Evolutionary conservation across 2,797 vertebrate species (phyloP).

Genomic region (Hyperoplus immaculatus): DNA sequence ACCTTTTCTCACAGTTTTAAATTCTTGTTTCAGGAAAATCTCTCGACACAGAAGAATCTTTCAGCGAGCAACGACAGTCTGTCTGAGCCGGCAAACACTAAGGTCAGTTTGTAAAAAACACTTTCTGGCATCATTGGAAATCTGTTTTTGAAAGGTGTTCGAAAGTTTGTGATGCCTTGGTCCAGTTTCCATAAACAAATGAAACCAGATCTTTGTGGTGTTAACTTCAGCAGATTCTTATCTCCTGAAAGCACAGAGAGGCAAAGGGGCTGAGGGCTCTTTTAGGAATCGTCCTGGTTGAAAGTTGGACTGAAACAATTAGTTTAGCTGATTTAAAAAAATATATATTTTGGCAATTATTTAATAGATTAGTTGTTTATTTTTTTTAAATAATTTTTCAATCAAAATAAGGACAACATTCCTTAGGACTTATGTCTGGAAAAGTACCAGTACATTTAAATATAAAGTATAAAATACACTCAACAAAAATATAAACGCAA

Average conservation of each 20-base stretch:
- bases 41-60: constrained; percentile 30
- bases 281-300: background rate
- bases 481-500: no score
- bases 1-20: background rate
- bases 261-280: background rate
- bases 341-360: background rate
- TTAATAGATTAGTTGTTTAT: background rate
- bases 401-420: background rate
- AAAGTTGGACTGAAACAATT: background rate
- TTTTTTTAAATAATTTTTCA: background rate
- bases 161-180: no score
- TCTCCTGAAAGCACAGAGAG: background rate
- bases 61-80: constrained; percentile 68
- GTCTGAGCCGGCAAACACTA: constrained; percentile 45
- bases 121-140: background rate
- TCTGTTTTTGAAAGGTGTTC: background rate
- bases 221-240: background rate
- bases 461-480: no score
- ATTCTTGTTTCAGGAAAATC: constrained; percentile 55
- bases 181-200: background rate
- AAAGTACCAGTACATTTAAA: background rate
- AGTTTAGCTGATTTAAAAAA: background rate
- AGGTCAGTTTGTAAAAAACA: constrained; percentile 42
- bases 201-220: background rate
- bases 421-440: no score